phyloP scores from a whole-genome alignment of 2,113 vertebrate species.

The Myotis yumanensis region DNA sequence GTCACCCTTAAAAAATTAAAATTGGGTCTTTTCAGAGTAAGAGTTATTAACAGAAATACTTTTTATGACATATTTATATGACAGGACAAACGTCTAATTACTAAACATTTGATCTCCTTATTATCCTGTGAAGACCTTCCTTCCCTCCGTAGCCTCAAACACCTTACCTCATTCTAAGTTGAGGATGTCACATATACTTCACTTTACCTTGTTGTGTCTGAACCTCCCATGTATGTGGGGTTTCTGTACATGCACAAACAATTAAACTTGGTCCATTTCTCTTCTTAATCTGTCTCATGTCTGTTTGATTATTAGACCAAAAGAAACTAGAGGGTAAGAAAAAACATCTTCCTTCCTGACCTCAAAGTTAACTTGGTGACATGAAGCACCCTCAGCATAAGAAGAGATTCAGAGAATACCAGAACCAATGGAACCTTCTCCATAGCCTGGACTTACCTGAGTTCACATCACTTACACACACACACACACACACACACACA shows the following conservation, averaged over 20 bases:
- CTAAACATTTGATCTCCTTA: neutral
- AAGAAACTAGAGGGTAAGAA: no score
- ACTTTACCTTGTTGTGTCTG: neutral
- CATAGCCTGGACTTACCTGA: conserved; percentile 13
- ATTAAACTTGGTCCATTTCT: neutral
- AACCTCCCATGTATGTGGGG: neutral
- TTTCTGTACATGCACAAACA: neutral
- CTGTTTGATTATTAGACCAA: neutral
- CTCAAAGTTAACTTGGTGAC: neutral
- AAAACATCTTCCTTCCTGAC: neutral
- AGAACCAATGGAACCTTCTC: neutral
- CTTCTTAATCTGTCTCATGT: neutral
- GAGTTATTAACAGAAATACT: neutral
- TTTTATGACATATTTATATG: neutral
- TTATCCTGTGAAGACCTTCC: neutral
- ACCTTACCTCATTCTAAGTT: neutral
- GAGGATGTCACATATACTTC: neutral
- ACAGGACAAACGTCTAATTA: neutral
- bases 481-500: neutral
- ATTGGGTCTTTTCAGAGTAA: neutral
- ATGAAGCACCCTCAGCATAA: neutral
- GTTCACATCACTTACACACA: neutral
- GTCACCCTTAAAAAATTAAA: neutral
- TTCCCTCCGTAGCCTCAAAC: neutral
- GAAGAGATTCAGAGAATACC: neutral